Evolutionary conservation across 1,140 invertebrate genomes (phyloP).

Genomic region (Platyscapa corneri): DNA sequence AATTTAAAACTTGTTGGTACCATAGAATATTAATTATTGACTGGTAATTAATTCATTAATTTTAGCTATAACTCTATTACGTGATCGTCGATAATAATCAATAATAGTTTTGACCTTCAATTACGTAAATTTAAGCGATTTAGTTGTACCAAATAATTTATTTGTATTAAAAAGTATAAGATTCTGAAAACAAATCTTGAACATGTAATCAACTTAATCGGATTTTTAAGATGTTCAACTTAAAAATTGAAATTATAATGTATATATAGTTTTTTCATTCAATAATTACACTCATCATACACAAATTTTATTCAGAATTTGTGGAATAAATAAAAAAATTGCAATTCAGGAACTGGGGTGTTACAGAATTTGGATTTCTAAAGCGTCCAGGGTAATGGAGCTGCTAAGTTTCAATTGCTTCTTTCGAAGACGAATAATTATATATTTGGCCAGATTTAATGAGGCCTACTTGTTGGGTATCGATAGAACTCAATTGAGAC

Average conservation of each 20-base stretch:
- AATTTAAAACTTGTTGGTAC: neutral
- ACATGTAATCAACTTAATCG: neutral
- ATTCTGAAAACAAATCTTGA: neutral
- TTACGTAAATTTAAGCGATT: too few species aligned
- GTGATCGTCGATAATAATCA: neutral
- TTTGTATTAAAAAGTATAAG: neutral
- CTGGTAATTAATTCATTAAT: neutral
- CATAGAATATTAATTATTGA: neutral
- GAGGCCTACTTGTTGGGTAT: constrained; percentile 36
- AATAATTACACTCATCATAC: neutral
- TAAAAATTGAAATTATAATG: neutral
- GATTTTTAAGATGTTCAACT: neutral
- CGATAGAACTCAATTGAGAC: constrained; percentile 42
- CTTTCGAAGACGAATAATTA: neutral
- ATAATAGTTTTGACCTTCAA: too few species aligned
- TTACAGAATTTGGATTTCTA: neutral
- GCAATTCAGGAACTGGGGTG: neutral
- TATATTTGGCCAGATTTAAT: constrained; percentile 12
- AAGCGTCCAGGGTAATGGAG: neutral
- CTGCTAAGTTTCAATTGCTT: neutral
- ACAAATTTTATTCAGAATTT: too few species aligned
- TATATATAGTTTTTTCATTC: neutral
- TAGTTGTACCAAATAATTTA: neutral
- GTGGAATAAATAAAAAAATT: neutral
- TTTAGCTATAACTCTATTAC: neutral